Evolutionary conservation across 2,797 vertebrate genomes (phyloP).

Genomic region (Leptatherina wallacei): DNA sequence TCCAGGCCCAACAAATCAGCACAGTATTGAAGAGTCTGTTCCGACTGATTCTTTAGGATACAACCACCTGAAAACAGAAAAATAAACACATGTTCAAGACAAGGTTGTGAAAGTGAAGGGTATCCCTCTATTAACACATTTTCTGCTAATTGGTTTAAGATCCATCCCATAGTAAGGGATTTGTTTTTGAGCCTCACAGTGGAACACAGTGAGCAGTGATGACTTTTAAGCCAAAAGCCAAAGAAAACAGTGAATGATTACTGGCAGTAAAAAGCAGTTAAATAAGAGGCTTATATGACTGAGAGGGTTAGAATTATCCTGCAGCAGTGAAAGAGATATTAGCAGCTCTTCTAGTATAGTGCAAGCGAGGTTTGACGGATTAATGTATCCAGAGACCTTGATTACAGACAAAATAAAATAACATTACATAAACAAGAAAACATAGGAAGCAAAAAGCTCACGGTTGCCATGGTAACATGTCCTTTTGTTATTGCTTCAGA

Average conservation of each 20-base stretch:
- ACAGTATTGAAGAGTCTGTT: slow-evolving; percentile 88
- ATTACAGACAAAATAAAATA: neutral
- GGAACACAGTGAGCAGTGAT: neutral
- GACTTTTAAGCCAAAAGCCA: neutral
- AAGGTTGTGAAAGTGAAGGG: slow-evolving; percentile 5
- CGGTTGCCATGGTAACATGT: slow-evolving; percentile 21
- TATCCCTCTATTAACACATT: neutral
- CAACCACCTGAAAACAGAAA: slow-evolving; percentile 88
- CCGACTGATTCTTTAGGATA: slow-evolving; percentile 88
- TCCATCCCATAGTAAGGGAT: neutral
- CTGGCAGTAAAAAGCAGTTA: neutral
- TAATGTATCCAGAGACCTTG: slow-evolving; percentile 5
- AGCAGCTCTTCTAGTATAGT: neutral
- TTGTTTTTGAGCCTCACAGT: neutral
- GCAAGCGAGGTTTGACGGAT: neutral
- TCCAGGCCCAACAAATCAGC: slow-evolving; percentile 93
- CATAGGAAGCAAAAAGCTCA: neutral
- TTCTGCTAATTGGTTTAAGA: neutral
- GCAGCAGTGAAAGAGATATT: neutral
- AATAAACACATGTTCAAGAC: neutral
- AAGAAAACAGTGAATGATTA: neutral
- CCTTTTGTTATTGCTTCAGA: slow-evolving; percentile 15
- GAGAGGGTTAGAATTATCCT: neutral
- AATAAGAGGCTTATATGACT: neutral
- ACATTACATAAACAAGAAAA: neutral